Conservation (phyloP, 2,113 vertebrate species). For the Neotoma lepida region DNA sequence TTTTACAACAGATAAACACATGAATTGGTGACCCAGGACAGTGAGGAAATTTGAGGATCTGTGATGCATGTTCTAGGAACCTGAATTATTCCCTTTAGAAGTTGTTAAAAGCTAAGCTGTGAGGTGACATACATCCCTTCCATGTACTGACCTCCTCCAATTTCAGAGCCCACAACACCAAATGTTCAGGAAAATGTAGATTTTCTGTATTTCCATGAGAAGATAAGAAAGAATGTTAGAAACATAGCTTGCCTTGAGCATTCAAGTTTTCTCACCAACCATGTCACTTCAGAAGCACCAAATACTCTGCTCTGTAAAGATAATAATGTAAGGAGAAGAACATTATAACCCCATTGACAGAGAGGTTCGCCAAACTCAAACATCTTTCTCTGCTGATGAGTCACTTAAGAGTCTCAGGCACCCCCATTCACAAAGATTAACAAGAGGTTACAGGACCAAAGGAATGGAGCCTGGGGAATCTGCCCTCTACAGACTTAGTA, state of each 20-base stretch:
- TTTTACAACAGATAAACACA: conserved; percentile 13
- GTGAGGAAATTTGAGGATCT: neutral
- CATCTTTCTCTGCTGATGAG: neutral
- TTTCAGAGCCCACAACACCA: neutral
- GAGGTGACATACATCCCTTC: neutral
- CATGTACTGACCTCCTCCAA: neutral
- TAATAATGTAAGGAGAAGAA: neutral
- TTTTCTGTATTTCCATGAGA: neutral
- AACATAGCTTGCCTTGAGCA: neutral
- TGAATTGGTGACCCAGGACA: neutral
- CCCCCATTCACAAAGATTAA: neutral
- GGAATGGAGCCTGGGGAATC: neutral
- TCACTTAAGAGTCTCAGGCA: neutral
- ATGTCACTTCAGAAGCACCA: neutral
- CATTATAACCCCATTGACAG: neutral
- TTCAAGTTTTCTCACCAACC: neutral
- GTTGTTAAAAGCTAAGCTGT: neutral
- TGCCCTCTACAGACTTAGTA: neutral
- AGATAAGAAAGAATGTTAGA: neutral
- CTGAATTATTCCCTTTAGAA: neutral
- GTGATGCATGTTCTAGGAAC: neutral
- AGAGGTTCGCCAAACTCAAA: neutral
- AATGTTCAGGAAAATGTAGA: neutral
- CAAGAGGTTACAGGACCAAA: neutral
- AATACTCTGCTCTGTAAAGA: neutral